Evolutionary conservation across 1,140 invertebrate genomes (phyloP), one percentile per base, ranked within the genome.

Genomic region (Drosophila mayri): DNA sequence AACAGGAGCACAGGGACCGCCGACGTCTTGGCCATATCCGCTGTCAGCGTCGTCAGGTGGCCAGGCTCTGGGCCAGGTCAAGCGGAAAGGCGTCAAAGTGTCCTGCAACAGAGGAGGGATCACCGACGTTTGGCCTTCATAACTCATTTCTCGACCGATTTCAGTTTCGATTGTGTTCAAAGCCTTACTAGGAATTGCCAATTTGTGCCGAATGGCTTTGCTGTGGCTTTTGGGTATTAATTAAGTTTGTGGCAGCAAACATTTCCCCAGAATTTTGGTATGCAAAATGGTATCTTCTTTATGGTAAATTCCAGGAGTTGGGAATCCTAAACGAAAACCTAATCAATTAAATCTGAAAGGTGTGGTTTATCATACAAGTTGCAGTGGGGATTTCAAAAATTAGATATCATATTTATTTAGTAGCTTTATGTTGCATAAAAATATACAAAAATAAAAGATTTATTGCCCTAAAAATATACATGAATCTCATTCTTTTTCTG

Each of bases 1-100:
- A 37, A 49, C 30, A 47, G 71, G 64, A 38, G 43, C 25, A 40
- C 25, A 40, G 43, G 54, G 44, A 37, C 60, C 32, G 66, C 35
- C 43, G 32, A 52, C 28, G 78, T 85, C 66, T 66, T 85, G 67
- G 57, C 43, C 83, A 87, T 79, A 76, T 83, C 80, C 80, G 80
- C 65, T 76, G 50, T 58, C 75, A 62, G 60, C 68, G 64, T 35
- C n/a, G 67, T 52, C 81, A 55, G 76, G 65, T 76, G 71, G 47
- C 59, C 44, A 28, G 40, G 35, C 35, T 28, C 52, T 55, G 57
- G 30, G 67, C 46, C 55, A 67, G 64, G 44, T 47, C 64, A 79
- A 82, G 79, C 68, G 83, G 54, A 82, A 86, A 74, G 74, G 64
- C 63, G 63, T 83, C 46, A 25, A 59, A 40, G 75, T 60, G 41